phyloP scores from a whole-genome alignment of 2,113 vertebrate genomes.

The Vireo altiloquus region DNA sequence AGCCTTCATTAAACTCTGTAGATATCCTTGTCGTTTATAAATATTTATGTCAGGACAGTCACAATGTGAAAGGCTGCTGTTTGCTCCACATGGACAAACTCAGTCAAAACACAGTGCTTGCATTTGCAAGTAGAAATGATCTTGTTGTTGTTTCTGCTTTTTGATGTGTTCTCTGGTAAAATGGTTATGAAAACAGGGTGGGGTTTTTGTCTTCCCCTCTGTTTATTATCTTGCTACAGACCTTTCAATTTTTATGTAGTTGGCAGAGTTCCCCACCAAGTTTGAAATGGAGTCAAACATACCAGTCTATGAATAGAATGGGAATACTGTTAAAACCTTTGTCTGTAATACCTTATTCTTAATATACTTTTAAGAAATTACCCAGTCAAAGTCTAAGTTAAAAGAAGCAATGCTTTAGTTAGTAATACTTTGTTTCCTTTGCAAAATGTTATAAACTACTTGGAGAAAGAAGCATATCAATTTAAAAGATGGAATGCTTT shows the following conservation, averaged over 20 bases:
- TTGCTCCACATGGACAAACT: background rate
- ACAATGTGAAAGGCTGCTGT: background rate
- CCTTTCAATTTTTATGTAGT: background rate
- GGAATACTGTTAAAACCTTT: background rate
- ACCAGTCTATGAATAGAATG: background rate
- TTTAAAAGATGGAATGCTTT: slow-evolving; percentile 19
- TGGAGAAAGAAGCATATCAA: background rate
- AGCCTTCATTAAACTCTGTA: background rate
- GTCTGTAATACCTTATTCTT: background rate
- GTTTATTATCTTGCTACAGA: background rate
- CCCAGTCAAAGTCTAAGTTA: background rate
- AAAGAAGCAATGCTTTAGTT: background rate
- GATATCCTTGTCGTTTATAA: background rate
- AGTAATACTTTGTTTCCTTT: background rate
- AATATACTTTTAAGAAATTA: background rate
- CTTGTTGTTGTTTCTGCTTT: background rate
- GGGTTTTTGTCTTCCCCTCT: background rate
- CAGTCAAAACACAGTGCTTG: background rate
- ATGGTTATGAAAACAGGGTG: background rate
- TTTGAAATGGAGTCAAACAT: background rate
- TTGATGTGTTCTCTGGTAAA: background rate
- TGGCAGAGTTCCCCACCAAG: background rate
- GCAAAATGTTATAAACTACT: background rate
- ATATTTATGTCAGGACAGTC: background rate
- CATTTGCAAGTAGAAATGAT: background rate